Base-by-base conservation (phyloP, 1,140 invertebrate genomes). In the Coptotermes formosanus region DNA sequence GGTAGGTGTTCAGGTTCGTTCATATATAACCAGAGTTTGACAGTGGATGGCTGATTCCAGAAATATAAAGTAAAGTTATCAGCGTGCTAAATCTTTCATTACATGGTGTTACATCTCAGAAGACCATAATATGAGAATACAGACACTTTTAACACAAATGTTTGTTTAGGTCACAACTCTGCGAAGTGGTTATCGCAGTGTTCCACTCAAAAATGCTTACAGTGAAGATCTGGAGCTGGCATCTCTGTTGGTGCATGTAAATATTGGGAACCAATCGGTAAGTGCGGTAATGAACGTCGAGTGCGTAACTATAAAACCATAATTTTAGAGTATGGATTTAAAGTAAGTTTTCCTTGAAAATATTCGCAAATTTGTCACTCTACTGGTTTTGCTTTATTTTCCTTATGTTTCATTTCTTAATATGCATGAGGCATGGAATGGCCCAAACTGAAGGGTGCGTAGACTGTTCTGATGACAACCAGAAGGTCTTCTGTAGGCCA, bases 201-300 rank as follows among this genome's bases (percentile, higher is more conserved):
- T 99, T 32, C 95, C 96, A 23, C 91, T 99, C 75, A 96, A 95
- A 88, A 99, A 99, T 92, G 96, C 94, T 52, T 98, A 94, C 89
- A 97, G 96, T 88, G 98, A 99, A 92, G 97, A 98, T 88, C 91
- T 99, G 69, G 98, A 99, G 91, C 91, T 99, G 82, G 96, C 98
- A 7, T 96, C 98, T 23, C 91, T 99, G 30, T 92, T 99, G 69
- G 94, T 99, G 45, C 95, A 97, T 91, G 92, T 98, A 83, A 92
- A 92, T 87, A 94, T 95, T 52, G 91, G 90, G 88, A 93, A 92
- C 88, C 90, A 91, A 85, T 91, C 90, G 85, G 91, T 92, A 89
- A 90, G 89, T 87, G 14, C 84, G 7, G 30, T 48, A 55, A 25
- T 86, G 23, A 2, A 45, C 83, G 19, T 83, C 25, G 23, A 45